Percentiles rank a stretch among this genome's conserved stretches.
phyloP scores from a whole-genome alignment of 2,888 invertebrate genomes.

The Hirtodrosophila confusa region DNA sequence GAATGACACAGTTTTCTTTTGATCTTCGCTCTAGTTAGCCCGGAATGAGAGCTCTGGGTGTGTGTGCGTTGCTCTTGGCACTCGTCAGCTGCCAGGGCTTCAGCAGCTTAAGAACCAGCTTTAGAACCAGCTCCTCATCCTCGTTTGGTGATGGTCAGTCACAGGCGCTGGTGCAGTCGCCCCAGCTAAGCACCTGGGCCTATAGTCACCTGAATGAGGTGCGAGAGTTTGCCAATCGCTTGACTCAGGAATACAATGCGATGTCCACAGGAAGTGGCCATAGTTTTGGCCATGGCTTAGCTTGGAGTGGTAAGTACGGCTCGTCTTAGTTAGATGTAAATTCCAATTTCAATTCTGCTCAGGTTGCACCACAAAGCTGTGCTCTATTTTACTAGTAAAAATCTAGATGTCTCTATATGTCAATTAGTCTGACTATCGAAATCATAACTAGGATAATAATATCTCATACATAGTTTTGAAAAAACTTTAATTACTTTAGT shows the following conservation, averaged over 20 bases:
- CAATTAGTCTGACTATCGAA: too few relatives aligned
- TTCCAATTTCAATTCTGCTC: background rate
- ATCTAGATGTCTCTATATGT: too few relatives aligned
- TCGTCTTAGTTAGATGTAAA: background rate
- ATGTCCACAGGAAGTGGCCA: conserved; percentile 66
- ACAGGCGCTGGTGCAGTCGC: conserved; percentile 26
- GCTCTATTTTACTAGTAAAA: background rate
- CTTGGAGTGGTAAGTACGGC: conserved; percentile 76
- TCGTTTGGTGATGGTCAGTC: conserved; percentile 44
- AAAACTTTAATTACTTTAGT: too few relatives aligned
- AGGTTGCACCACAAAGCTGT: too few relatives aligned
- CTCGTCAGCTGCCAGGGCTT: conserved; percentile 56
- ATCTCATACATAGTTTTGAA: too few relatives aligned
- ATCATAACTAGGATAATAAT: too few relatives aligned
- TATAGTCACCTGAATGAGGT: conserved; percentile 76
- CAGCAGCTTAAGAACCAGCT: conserved; percentile 56
- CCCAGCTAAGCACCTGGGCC: conserved; percentile 77
- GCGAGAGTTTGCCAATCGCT: conserved; percentile 76
- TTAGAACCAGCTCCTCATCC: conserved; percentile 55
- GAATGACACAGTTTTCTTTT: conserved; percentile 57
- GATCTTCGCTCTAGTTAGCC: conserved; percentile 36
- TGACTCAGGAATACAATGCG: conserved; percentile 79
- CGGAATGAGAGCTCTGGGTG: conserved; percentile 73
- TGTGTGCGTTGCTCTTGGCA: conserved; percentile 69
- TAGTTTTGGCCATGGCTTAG: conserved; percentile 32